phyloP scores from a whole-genome alignment of 2,888 invertebrate species.

The Criorhina ranunculi region DNA sequence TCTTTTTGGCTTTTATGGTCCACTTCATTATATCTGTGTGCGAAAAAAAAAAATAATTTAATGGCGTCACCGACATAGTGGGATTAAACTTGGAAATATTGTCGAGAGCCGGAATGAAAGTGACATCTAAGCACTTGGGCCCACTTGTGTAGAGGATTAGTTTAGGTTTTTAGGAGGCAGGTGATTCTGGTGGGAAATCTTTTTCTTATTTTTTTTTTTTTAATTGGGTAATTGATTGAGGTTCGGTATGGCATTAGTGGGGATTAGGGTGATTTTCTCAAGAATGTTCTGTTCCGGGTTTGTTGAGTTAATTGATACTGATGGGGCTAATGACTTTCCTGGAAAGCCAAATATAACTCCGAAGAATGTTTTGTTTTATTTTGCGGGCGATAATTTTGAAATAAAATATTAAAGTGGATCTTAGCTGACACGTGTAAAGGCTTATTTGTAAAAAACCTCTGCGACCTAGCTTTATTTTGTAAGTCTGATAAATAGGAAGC shows the following conservation, averaged over 20 bases:
- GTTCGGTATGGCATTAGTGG: slow-evolving; percentile 10
- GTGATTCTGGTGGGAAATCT: slow-evolving; percentile 1
- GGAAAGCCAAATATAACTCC: neutral
- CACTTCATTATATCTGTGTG: slow-evolving; percentile 59
- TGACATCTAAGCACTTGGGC: slow-evolving; percentile 21
- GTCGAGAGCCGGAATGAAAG: slow-evolving; percentile 11
- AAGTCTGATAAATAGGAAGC: no score
- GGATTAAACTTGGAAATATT: slow-evolving; percentile 43
- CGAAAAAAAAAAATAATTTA: slow-evolving; percentile 59
- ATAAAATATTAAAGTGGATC: no score
- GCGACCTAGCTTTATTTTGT: no score
- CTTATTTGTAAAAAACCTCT: no score
- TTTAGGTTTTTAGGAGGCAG: slow-evolving; percentile 13
- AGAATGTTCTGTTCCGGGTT: neutral
- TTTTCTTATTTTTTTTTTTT: neutral
- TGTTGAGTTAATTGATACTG: slow-evolving; percentile 2
- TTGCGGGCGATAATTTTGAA: no score
- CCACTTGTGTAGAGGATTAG: neutral
- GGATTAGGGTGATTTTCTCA: neutral
- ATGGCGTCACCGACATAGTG: slow-evolving; percentile 39
- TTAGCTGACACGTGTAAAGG: no score
- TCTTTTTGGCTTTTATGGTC: slow-evolving; percentile 43
- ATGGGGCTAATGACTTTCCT: slow-evolving; percentile 9
- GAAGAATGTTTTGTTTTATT: no score
- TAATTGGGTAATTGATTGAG: slow-evolving; percentile 53